Evolutionary conservation across 53 echinoderm and acorn worm genomes (phyloP), one percentile per base, ranked within the genome.

Genomic region (Holothuria scabra): DNA sequence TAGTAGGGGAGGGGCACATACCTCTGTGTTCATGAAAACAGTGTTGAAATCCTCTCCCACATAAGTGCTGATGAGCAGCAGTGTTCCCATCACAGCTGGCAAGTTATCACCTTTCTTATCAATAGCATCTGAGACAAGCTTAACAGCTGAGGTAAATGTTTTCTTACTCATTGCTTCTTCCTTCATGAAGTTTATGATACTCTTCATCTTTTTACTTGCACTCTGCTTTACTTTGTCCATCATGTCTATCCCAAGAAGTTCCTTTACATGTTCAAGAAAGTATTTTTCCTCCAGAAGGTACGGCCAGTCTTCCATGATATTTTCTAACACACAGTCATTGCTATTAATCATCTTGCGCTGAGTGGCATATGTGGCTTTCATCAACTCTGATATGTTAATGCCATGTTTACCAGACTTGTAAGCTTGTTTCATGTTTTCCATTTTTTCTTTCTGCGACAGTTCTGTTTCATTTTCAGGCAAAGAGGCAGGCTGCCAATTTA

Each of bases 401-500:
- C 18, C 5, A 23, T 8, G 22, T 1, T 64, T 25, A 9, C 64
- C 64, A 63, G 25, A 25, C 10, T 64, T 30, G 30, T 18, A 30
- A 26, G 28, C 64, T 64, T 64, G 8, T 14, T 64, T 64, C 7
- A 63, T 63, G 26, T 10, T 30, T 64, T 64, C 26, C 30, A 26
- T 26, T 30, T 64, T 64, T 28, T 64, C 14, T 14, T 26, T 28
- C 26, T 25, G 64, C 12, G 64, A 64, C 11, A 30, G 25, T 28
- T 26, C 64, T 25, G 64, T 64, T 64, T 64, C 64, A 64, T 64
- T 9, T 25, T 64, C 26, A 9, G 64, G 64, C 14, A 64, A 26
- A 8, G 63, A 28, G 30, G 64, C 12, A 30, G 64, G 64, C 64
- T 64, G 64, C 64, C 64, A 64, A 25, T 64, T 64, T 12, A 64